Conservation (phyloP, 2,888 invertebrate genomes). For the Thereva nobilitata region DNA sequence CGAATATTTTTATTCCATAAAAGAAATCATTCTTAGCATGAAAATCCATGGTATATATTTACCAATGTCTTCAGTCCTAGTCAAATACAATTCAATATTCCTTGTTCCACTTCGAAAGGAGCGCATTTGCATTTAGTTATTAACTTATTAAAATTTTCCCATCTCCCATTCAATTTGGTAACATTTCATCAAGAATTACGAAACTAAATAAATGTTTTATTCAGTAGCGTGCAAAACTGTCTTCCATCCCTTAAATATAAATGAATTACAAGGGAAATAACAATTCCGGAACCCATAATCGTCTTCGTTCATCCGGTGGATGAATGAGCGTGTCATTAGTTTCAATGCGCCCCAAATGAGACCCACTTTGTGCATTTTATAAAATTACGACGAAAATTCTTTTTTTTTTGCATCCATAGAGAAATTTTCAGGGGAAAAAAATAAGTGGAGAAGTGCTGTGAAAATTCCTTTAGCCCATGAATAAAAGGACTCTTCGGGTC, state of each 20-base stretch:
- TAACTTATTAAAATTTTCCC: no score
- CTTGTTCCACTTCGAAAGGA: no score
- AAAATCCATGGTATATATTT: no score
- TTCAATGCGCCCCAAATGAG: constrained; percentile 34
- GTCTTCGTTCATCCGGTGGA: constrained; percentile 32
- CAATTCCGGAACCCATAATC: constrained; percentile 33
- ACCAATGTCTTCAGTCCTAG: no score
- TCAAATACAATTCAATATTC: no score
- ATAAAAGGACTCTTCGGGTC: background rate
- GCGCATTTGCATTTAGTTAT: no score
- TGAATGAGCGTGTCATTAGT: constrained; percentile 34
- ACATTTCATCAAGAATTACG: no score
- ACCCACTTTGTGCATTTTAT: constrained; percentile 26
- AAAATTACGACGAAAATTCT: background rate
- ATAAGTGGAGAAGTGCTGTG: constrained; percentile 10
- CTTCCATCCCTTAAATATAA: constrained; percentile 9
- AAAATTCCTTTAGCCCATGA: no score
- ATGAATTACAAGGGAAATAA: constrained; percentile 33
- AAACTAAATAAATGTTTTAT: no score
- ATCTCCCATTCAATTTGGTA: no score
- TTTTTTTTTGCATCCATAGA: background rate
- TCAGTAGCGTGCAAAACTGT: constrained; percentile 2
- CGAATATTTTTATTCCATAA: no score
- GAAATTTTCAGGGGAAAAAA: constrained; percentile 16
- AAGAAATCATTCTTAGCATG: no score